Evolutionary conservation across 2,888 invertebrate species (phyloP), one percentile per base, ranked within the genome.

Genomic region (Eristalis arbustorum): DNA sequence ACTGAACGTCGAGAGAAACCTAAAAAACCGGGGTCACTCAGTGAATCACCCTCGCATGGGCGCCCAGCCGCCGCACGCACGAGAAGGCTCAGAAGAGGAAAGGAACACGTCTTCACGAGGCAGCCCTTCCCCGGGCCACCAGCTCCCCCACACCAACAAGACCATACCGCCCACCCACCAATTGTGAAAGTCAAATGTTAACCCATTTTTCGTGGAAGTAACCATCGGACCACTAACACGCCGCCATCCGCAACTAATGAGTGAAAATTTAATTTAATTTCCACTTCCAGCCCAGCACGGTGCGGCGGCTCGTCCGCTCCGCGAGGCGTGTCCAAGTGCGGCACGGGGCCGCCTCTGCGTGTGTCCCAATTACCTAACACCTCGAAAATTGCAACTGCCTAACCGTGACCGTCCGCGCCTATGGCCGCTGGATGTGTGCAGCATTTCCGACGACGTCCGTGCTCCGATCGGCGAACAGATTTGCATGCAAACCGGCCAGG

Each of bases 361-460:
- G 14, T 77, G 81, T 72, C 59, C 84, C 76, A 85, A 85, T 85
- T 85, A 77, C 63, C 68, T 69, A 64, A 84, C 76, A 76, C 61
- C 79, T 74, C 76, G 42, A 34, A 71, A 56, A 59, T 14, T 56
- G 11, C 59, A 3, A 37, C 28, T 18, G 18, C 13, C 77, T 40
- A 56, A 72, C 69, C 68, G 68, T 59, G 78, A 6, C 78, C 68
- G 3, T 78, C 57, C 78, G 49, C 68, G 72, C 77, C 59, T 68
- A 68, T 78, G 73, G 37, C 49, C 56, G 8, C 23, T 59, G 40
- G 67, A 72, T 63, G 63, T 49, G 42, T 40, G 69, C 66, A 31
- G 11, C 11, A 34, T 8, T 34, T 34, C 34, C 34, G 34, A 34
- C 5, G 34, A 34, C 10, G 10, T 6, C 6, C 34, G 34, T 34